Base-by-base conservation (phyloP, 1,140 invertebrate species). In the Zaprionus inermis region DNA sequence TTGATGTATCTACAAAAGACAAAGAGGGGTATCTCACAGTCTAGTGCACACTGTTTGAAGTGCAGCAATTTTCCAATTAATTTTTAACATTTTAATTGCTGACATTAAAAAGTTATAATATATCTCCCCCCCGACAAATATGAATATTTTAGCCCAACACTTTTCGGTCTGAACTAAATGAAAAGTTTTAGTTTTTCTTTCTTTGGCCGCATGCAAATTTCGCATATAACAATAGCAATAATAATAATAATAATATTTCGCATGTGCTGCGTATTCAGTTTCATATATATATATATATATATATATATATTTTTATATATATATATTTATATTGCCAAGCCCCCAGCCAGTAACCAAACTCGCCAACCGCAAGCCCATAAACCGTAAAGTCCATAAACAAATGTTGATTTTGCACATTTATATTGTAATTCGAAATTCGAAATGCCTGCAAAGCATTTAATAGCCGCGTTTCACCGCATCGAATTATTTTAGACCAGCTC, bases 371-470 rank as follows among this genome's bases (percentile, higher is more conserved):
- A 70, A 64, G 44, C 44, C 44, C 18, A 22, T 49, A 69, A 56
- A 38, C 44, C 11, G 36, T 32, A 56, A 64, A 64, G 60, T 71
- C 20, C 52, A 71, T 64, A 71, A 64, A 56, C 68, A 71, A 71
- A 71, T 64, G 68, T 71, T 71, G 60, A 56, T 64, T 71, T 65
- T 71, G 38, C 60, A 71, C 52, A 65, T 56, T 71, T 71, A 30
- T 28, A 61, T 54, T 61, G 57, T 55, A 54, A 61, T 44, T 20
- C 12, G 34, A 59, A 68, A 38, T 46, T 41, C 14, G n/a, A 44
- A 44, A 44, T 44, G 59, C 36, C 28, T 24, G 51, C 36, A 64
- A 55, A 56, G 30, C 58, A 63, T 55, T 69, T 55, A 70, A 69
- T 69, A 34, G 36, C 12, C 67, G 61, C 18, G 24, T 60, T 30